A percentile compares a stretch with the other conserved stretches of the same genome.
phyloP scores from a whole-genome alignment of 1,140 invertebrate species.

The Drosophila pectinifera region DNA sequence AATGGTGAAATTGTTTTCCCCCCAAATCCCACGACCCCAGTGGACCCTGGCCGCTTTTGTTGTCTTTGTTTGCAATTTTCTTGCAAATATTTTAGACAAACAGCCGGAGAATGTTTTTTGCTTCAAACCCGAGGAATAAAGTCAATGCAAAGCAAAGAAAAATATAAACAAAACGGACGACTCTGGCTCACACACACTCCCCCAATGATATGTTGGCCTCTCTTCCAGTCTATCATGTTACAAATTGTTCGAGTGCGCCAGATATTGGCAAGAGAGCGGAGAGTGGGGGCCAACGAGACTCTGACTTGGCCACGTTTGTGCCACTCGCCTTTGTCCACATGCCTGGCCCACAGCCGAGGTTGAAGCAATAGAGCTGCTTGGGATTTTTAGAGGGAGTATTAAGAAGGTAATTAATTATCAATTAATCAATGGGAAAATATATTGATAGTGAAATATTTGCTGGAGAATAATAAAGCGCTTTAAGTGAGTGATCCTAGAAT shows the following conservation, averaged over 20 bases:
- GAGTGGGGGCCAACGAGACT: constrained; percentile 34
- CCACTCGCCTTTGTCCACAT: constrained; percentile 73
- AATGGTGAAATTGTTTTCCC: constrained; percentile 36
- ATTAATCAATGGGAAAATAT: not conserved
- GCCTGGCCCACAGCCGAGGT: constrained; percentile 11
- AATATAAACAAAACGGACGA: constrained; percentile 74
- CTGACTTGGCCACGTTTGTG: constrained; percentile 62
- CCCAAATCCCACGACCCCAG: not conserved
- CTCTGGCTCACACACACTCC: constrained; percentile 6
- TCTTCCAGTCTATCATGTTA: constrained; percentile 72
- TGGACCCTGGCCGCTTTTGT: constrained; percentile 44
- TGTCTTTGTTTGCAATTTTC: constrained; percentile 73
- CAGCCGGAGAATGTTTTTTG: constrained; percentile 39
- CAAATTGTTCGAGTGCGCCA: constrained; percentile 78
- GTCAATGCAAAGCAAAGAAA: constrained; percentile 80
- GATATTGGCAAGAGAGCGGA: constrained; percentile 57
- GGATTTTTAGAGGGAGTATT: not conserved
- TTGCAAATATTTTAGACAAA: constrained; percentile 79
- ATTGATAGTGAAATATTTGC: no score
- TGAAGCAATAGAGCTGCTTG: not conserved
- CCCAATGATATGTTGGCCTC: constrained; percentile 64
- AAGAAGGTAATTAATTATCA: not conserved
- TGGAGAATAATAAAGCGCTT: no score
- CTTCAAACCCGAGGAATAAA: constrained; percentile 46
- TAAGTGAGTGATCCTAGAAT: not conserved